These are phyloP conservation scores for Mionectes macconnelli DNA, from an alignment of 2,113 vertebrate genomes.

Conservation along the genomic window DNA sequence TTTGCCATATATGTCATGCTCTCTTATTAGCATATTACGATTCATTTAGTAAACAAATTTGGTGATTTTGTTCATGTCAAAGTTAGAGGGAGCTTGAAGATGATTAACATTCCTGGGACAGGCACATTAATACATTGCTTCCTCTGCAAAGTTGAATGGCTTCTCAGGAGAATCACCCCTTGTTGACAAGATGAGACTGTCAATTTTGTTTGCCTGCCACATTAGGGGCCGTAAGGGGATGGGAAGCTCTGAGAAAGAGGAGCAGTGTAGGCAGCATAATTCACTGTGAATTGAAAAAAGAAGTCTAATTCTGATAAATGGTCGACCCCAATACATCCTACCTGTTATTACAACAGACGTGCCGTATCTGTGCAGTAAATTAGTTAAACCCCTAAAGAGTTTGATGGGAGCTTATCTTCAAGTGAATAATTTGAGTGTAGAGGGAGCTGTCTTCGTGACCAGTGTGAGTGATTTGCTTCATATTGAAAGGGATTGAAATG, in stretches of 20 bases:
- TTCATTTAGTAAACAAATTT: constrained; percentile 89
- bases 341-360: constrained; percentile 89
- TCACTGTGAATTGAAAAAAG: constrained; percentile 85
- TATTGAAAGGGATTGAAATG: constrained; percentile 79
- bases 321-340: constrained; percentile 86
- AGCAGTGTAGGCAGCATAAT: constrained; percentile 83
- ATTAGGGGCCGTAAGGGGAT: constrained; percentile 89
- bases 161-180: constrained; percentile 88
- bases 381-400: constrained; percentile 85
- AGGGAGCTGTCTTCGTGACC: constrained; percentile 82
- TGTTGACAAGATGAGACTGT: constrained; percentile 95
- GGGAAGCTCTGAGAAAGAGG: constrained; percentile 75
- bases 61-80: constrained; percentile 87
- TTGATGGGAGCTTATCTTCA: constrained; percentile 86
- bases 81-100: constrained; percentile 84
- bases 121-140: constrained; percentile 86
- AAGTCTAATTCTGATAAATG: constrained; percentile 95
- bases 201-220: constrained; percentile 97
- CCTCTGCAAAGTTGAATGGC: constrained; percentile 90
- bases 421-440: constrained; percentile 87
- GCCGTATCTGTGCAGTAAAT: constrained; percentile 86
- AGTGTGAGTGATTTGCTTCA: constrained; percentile 85
- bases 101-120: constrained; percentile 94
- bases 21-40: constrained; percentile 90
- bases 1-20: constrained; percentile 83